Base-by-base conservation (phyloP, 1,140 invertebrate genomes). In the Pseudomyrmex gracilis region DNA sequence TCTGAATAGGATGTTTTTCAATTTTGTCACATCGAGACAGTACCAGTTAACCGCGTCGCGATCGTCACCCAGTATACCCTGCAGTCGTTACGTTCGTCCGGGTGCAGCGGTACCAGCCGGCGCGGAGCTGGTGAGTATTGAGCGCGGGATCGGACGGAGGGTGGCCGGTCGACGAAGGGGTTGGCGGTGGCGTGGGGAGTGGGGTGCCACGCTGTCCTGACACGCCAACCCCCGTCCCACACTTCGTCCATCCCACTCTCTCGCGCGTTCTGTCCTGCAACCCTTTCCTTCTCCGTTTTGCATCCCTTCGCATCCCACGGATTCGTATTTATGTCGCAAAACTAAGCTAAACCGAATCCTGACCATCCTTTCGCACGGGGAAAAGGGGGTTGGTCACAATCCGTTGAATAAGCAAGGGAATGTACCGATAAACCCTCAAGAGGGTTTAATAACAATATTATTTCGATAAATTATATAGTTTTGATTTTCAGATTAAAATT, bases 61-160 rank as follows among this genome's bases (percentile, higher is more conserved):
- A 78, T 67, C 64, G 74, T 84, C 82, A 84, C 64, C 73, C 82
- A 78, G 73, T 78, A 76, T 66, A 84, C 22, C 55, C 53, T 84
- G 82, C 71, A 84, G 61, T 78, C 82, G 47, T 76, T 77, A 60
- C 55, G 74, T 84, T 55, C 63, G 73, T 83, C 73, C 51, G 73
- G 76, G 76, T 78, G 82, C 73, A 84, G 73, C 71, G 61, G 82
- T 78, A 76, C 73, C 82, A 84, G 63, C 73, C 82, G 63, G 73
- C 64, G 82, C 82, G 82, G 71, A 60, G 73, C 82, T 67, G 73
- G 61, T 84, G 73, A 84, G 82, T 84, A 84, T 84, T 84, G 82
- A 84, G 82, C 82, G 82, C 53, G 73, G 64, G 73, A 84, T 84
- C 82, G 74, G 73, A 74, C 73, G 73, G 73, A 66, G 82, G 82